Evolutionary conservation across 2,113 vertebrate species (phyloP).

Genomic region (Corydoras sp.): DNA sequence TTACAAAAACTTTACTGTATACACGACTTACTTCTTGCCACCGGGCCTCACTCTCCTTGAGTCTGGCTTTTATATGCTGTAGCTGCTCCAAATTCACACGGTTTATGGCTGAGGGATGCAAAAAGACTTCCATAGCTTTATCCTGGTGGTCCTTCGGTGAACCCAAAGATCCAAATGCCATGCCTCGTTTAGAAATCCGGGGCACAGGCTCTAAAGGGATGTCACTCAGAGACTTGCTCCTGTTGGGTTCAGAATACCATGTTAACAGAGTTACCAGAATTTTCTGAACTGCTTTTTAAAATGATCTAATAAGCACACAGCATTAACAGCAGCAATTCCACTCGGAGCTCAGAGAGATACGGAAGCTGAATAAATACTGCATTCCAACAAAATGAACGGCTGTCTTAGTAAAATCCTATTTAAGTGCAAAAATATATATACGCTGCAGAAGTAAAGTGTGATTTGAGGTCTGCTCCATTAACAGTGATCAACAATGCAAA

Average conservation of each 20-base stretch:
- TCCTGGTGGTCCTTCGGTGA: constrained; percentile 6
- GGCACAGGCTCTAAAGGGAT: constrained; percentile 69
- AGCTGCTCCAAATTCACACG: constrained; percentile 69
- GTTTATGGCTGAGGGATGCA: constrained; percentile 33
- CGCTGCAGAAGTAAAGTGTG: no score
- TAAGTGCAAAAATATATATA: no score
- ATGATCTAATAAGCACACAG: constrained; percentile 57
- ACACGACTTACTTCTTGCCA: constrained; percentile 75
- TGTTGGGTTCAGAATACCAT: constrained; percentile 48
- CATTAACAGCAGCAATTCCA: no score
- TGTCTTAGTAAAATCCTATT: no score
- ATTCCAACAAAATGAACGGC: no score
- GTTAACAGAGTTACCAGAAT: background rate
- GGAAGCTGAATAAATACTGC: no score
- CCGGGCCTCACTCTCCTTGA: constrained; percentile 79
- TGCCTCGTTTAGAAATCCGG: constrained; percentile 35
- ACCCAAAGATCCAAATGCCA: constrained; percentile 6
- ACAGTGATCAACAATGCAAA: no score
- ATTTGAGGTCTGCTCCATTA: no score
- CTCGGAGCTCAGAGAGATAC: no score
- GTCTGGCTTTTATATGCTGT: constrained; percentile 61
- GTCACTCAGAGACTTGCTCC: constrained; percentile 91
- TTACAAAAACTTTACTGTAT: background rate
- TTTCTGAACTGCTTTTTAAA: no score
- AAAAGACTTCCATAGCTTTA: background rate